These are phyloP conservation scores for Neosilurus mollespiculum DNA, from an alignment of 2,797 vertebrate genomes.

Conservation along the genomic window DNA sequence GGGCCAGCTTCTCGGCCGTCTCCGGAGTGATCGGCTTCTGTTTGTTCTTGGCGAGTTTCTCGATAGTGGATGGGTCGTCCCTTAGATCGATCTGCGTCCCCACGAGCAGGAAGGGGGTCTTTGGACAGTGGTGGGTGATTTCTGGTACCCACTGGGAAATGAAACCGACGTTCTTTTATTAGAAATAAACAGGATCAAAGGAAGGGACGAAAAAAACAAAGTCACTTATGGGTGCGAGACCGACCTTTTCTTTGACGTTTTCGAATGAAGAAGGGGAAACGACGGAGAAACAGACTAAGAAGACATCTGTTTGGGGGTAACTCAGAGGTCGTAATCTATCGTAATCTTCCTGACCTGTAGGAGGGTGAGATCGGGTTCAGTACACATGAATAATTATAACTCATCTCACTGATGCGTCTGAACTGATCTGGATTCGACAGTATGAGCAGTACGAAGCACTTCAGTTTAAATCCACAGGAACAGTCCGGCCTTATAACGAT, in stretches of 20 bases:
- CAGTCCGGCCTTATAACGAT: too few relatives aligned
- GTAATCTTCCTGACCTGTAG: constrained; percentile 81
- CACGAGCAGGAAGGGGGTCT: constrained; percentile 83
- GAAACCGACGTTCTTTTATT: background rate
- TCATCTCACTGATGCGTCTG: too few relatives aligned
- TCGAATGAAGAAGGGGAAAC: constrained; percentile 82
- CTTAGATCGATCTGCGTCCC: constrained; percentile 81
- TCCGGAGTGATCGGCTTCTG: constrained; percentile 80
- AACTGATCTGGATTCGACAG: too few relatives aligned
- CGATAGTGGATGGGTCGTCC: constrained; percentile 80
- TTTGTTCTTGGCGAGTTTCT: constrained; percentile 84
- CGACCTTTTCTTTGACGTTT: constrained; percentile 84
- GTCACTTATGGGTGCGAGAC: constrained; percentile 5
- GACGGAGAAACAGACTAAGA: constrained; percentile 81
- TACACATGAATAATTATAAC: background rate
- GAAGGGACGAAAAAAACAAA: background rate
- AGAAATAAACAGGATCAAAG: background rate
- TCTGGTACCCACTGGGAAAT: constrained; percentile 78
- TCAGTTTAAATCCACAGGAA: too few relatives aligned
- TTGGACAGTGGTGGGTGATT: constrained; percentile 84
- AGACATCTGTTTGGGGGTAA: constrained; percentile 81
- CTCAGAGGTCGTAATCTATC: constrained; percentile 81
- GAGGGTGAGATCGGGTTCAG: background rate
- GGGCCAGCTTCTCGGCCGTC: constrained; percentile 78
- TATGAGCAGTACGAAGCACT: too few relatives aligned